Conservation (phyloP, 2,888 invertebrate species). For the Ligdia adustata region DNA sequence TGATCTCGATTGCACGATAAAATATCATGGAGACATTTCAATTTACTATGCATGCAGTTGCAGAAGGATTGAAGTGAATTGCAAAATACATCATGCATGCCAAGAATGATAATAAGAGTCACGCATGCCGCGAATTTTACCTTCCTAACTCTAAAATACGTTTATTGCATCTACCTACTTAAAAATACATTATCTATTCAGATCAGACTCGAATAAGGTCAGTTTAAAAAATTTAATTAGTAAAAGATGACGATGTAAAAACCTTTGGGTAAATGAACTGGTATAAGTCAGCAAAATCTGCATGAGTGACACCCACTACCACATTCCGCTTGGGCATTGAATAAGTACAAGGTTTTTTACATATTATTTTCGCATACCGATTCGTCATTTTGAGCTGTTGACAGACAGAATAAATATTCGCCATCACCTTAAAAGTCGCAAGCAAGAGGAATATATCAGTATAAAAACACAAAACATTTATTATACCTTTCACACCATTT, state of each 20-base stretch:
- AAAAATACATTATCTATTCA: neutral
- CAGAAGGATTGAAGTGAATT: constrained; percentile 22
- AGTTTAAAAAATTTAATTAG: neutral
- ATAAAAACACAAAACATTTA: neutral
- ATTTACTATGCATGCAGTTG: constrained; percentile 30
- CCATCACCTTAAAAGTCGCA: constrained; percentile 35
- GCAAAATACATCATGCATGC: constrained; percentile 26
- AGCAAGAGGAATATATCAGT: constrained; percentile 1
- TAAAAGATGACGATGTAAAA: neutral
- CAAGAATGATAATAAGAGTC: constrained; percentile 18
- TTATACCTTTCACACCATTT: constrained; percentile 7
- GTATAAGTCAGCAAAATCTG: constrained; percentile 13
- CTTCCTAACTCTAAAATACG: neutral
- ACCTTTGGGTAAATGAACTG: neutral
- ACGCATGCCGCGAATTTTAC: constrained; percentile 18
- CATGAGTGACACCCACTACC: constrained; percentile 19
- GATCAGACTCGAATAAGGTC: constrained; percentile 5
- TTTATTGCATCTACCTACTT: neutral
- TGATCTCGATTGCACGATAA: constrained; percentile 24
- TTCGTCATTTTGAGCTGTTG: constrained; percentile 40
- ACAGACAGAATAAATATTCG: constrained; percentile 61
- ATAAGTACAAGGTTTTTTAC: constrained; percentile 22
- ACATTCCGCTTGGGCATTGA: constrained; percentile 21
- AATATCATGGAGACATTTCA: constrained; percentile 24
- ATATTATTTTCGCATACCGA: constrained; percentile 40